These are phyloP conservation scores for Aspiorhynchus laticeps DNA, from an alignment of 2,113 vertebrate species.

Conservation along the genomic window DNA sequence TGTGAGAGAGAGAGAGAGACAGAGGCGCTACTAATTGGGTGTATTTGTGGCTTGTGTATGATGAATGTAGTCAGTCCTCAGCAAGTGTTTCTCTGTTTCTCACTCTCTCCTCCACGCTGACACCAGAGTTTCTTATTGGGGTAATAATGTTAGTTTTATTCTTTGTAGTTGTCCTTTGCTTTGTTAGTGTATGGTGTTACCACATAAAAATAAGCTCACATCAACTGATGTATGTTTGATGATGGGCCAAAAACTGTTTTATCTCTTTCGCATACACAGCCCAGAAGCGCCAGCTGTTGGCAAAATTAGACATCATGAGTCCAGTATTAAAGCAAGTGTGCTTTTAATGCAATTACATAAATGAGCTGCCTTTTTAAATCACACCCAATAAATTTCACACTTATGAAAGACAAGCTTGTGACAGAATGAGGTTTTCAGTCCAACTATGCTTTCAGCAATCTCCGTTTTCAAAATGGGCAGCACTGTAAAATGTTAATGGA, in stretches of 20 bases:
- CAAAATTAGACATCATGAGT: conserved; percentile 56
- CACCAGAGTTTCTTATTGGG: background rate
- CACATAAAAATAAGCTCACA: background rate
- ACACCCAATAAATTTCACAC: background rate
- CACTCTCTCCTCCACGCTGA: background rate
- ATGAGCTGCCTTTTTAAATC: conserved; percentile 58
- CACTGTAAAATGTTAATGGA: conserved; percentile 49
- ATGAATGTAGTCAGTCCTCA: background rate
- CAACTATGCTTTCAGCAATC: conserved; percentile 48
- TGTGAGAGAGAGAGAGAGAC: background rate
- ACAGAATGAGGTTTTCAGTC: conserved; percentile 49
- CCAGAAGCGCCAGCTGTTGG: conserved; percentile 50
- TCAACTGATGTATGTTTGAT: conserved; percentile 68
- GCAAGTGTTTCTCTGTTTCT: conserved; percentile 13
- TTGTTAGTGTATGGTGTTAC: background rate
- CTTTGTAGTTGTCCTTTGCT: background rate
- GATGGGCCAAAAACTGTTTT: conserved; percentile 67
- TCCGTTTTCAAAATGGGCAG: conserved; percentile 18
- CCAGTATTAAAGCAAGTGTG: conserved; percentile 52
- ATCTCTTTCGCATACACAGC: conserved; percentile 60
- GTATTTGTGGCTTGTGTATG: conserved; percentile 39
- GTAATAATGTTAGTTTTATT: background rate
- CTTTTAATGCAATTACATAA: conserved; percentile 69
- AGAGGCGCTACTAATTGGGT: conserved; percentile 47
- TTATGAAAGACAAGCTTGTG: conserved; percentile 52